Base-by-base conservation (phyloP, 2,888 invertebrate species). In the Dorcus parallelipipedus region DNA sequence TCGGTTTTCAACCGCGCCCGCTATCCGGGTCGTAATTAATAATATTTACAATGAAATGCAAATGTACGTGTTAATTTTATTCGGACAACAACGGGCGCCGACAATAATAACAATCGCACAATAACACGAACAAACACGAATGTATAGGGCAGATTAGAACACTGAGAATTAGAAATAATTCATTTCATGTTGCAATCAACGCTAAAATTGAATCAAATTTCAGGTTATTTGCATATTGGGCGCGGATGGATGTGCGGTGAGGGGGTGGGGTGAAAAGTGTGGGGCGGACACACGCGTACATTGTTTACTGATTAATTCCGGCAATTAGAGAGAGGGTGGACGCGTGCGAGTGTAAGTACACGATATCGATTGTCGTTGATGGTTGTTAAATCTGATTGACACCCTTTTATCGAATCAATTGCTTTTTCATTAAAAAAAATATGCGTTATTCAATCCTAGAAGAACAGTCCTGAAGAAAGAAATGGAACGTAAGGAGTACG, bases 281-380 rank as follows among this genome's bases (percentile, higher is more conserved):
- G 40, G 26, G 26, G 40, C 51, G 40, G 20, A 40, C 40, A 51
- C 40, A 40, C 51, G 26, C 49, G 38, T 45, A 10, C 51, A 51
- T 51, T 51, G 51, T 51, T 51, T 51, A 17, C 51, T 23, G 51
- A 38, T 51, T 14, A 51, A 51, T 51, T 51, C 39, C 40, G 40
- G 38, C 51, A 51, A 51, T 51, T 51, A 51, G 38, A 40, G 38
- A 40, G 40, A 39, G 40, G 38, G 51, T 23, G 38, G n/a, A 23
- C 33, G 33, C 26, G 33, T 33, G 26, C 3, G 26, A 33, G 26
- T 65, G 63, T 65, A 67, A 70, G 63, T 69, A 68, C 66, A 67
- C 54, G 58, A 57, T 63, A 66, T 64, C 60, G 64, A 65, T 62
- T 61, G 56, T 48, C 59, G 54, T 60, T 60, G 62, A 59, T 62